Percentiles rank a stretch among this genome's conserved stretches.
phyloP scores from a whole-genome alignment of 2,888 invertebrate genomes.

The Dryomyza anilis region DNA sequence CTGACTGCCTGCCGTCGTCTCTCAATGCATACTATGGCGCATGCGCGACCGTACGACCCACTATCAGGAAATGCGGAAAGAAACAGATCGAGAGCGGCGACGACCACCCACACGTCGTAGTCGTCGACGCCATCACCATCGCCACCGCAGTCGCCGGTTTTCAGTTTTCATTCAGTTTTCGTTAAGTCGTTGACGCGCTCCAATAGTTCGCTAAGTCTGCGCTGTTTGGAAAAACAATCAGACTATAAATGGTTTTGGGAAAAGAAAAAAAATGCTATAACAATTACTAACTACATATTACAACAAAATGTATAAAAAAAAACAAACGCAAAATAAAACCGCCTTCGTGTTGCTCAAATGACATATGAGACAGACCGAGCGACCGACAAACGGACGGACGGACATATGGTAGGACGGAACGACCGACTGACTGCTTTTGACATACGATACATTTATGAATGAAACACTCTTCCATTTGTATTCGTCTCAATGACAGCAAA shows the following conservation, averaged over 20 bases:
- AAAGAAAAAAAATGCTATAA: conserved; percentile 1
- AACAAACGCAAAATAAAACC: not conserved
- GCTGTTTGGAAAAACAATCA: conserved; percentile 18
- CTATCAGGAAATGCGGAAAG: conserved; percentile 8
- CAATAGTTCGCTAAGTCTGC: conserved; percentile 5
- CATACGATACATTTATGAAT: conserved; percentile 23
- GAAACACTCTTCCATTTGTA: conserved; percentile 15
- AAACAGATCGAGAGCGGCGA: conserved; percentile 8
- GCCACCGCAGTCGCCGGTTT: not conserved
- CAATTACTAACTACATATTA: no score
- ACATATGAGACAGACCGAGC: not conserved
- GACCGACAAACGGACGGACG: not conserved
- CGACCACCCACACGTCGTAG: conserved; percentile 19
- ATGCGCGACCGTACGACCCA: not conserved
- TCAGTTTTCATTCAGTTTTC: not conserved
- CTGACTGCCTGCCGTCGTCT: not conserved
- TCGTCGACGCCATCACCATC: not conserved
- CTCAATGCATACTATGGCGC: not conserved
- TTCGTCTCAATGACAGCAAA: conserved; percentile 11
- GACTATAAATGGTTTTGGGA: conserved; percentile 1
- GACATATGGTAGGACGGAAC: not conserved
- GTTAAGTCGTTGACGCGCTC: conserved; percentile 1
- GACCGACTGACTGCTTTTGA: not conserved
- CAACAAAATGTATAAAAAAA: no score
- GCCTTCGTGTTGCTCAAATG: conserved; percentile 3